A percentile compares a stretch with the other conserved stretches of the same genome.
phyloP scores from a whole-genome alignment of 2,797 vertebrate genomes.

The Coracias cyanogaster region DNA sequence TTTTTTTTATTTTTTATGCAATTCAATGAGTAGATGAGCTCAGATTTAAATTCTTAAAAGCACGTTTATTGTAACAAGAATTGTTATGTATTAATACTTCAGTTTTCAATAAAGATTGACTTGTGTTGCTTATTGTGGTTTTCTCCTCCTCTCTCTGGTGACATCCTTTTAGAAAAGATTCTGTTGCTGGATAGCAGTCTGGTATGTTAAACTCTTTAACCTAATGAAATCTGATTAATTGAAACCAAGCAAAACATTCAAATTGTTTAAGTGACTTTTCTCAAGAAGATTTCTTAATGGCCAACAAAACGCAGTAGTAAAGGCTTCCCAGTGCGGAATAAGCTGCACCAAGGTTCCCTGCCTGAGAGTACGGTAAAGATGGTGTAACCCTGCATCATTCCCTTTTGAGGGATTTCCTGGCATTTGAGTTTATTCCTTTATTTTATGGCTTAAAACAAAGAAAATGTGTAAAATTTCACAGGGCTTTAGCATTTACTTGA shows the following conservation, averaged over 20 bases:
- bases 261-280: background rate
- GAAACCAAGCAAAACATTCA: background rate
- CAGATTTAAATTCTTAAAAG: slow-evolving; percentile 85
- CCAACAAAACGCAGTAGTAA: background rate
- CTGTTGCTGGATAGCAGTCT: background rate
- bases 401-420: background rate
- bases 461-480: background rate
- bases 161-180: background rate
- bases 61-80: slow-evolving; percentile 87
- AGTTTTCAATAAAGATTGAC: slow-evolving; percentile 90
- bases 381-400: background rate
- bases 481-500: background rate
- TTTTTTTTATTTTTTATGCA: slow-evolving; percentile 85
- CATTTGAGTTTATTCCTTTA: background rate
- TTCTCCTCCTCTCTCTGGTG: background rate
- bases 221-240: background rate
- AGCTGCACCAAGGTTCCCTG: background rate
- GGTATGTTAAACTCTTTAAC: background rate
- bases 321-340: background rate
- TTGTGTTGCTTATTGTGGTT: slow-evolving; percentile 81
- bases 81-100: slow-evolving; percentile 89
- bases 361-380: background rate
- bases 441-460: background rate
- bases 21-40: slow-evolving; percentile 84
- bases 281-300: background rate